Conservation (phyloP, 2,888 invertebrate species). For the Chaetogeoica ovagalla region DNA sequence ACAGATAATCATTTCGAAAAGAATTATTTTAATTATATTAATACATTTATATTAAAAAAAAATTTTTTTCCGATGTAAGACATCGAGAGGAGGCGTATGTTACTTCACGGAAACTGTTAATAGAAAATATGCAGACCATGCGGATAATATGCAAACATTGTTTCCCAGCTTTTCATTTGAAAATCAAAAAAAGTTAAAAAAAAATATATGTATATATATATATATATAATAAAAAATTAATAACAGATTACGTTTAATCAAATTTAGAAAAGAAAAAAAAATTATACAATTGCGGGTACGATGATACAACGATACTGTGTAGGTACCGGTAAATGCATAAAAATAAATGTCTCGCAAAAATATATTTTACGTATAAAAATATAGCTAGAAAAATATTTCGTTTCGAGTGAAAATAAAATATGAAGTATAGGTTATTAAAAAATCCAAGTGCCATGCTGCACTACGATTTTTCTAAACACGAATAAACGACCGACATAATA, state of each 20-base stretch:
- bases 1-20: too few relatives aligned
- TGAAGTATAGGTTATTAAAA: not conserved
- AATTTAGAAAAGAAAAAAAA: not conserved
- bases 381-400: not conserved
- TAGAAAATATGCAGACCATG: conserved; percentile 44
- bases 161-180: conserved; percentile 49
- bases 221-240: too few relatives aligned
- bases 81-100: conserved; percentile 1
- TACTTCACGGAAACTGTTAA: conserved; percentile 17
- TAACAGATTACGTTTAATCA: not conserved
- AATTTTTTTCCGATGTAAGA: too few relatives aligned
- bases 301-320: not conserved
- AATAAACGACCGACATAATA: not conserved
- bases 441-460: conserved; percentile 28
- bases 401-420: conserved; percentile 10
- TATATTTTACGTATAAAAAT: not conserved
- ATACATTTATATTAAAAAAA: too few relatives aligned
- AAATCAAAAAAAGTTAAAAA: conserved; percentile 24
- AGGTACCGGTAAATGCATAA: not conserved
- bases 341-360: conserved; percentile 2
- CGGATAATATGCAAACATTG: conserved; percentile 47
- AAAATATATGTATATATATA: conserved; percentile 18
- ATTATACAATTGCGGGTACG: conserved; percentile 4
- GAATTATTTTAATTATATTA: too few relatives aligned
- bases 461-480: conserved; percentile 18